Evolutionary conservation across 2,113 vertebrate genomes (phyloP), one percentile per base, ranked within the genome.

Genomic region (Urocolius indicus): DNA sequence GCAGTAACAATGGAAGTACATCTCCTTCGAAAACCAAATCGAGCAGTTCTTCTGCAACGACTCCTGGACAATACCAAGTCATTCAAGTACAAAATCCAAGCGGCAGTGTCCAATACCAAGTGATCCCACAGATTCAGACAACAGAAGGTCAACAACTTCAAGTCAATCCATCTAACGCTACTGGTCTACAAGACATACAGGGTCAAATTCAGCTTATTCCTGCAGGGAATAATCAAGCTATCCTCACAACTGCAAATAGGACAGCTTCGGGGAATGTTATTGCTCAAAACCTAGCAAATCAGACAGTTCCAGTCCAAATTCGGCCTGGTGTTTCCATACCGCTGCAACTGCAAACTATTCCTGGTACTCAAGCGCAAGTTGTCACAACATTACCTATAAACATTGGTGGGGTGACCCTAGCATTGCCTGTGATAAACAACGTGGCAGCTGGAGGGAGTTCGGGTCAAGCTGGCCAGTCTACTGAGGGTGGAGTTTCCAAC

Each of bases 301-400:
- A 99, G 98, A 98, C 98, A 9, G 99, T 99, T 84, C 99, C 99
- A 13, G 98, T 99, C 90, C 99, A 99, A 96, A 99, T 99, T 88
- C 98, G 99, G 77, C 99, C 99, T 29, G 99, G 99, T 75, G 98
- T 99, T 97, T 99, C 99, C 32, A 99, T 99, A 97, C 99, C 99
- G 16, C 95, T 99, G 83, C 99, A 99, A 62, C 98, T 99, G 95
- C 99, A 99, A 96, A 98, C 99, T 74, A 98, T 99, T 96, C 98
- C 99, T 91, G 99, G 99, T 87, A 98, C 99, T 91, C 99, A 99
- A 97, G 97, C 99, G 6, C 99, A 99, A 58, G 98, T 99, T 85
- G 99, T 99, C 98, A 99, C 99, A 74, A 99, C 99, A 1, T 97
- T 99, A 74, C 99, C 99, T 87, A 99, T 99, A 97, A 99, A 99